Conservation (phyloP, 2,113 vertebrate species). For the Calidris pygmaea region DNA sequence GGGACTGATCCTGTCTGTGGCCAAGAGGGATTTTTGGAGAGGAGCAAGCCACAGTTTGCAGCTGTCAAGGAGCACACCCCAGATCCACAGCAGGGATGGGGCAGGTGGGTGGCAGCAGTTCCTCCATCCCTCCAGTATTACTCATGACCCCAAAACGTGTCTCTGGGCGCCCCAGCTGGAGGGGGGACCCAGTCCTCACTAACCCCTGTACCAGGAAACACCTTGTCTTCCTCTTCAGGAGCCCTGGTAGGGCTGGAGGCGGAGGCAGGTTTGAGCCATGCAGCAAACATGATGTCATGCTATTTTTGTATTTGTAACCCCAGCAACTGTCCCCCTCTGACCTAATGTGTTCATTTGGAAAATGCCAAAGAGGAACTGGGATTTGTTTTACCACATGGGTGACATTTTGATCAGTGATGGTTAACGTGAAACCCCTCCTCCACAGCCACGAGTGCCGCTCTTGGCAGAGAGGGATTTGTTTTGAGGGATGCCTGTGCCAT, state of each 20-base stretch:
- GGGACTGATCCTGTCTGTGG: not conserved
- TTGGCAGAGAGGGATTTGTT: not conserved
- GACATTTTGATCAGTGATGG: not conserved
- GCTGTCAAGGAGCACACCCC: not conserved
- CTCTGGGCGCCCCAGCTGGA: not conserved
- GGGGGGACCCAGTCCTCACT: not conserved
- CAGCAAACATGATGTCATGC: not conserved
- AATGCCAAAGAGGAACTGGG: slow-evolving; percentile 48
- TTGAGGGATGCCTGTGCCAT: not conserved
- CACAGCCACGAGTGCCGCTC: not conserved
- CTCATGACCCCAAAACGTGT: not conserved
- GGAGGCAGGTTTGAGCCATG: not conserved
- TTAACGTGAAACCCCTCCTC: not conserved
- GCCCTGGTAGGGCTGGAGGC: not conserved
- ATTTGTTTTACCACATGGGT: not conserved
- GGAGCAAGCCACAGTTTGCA: not conserved
- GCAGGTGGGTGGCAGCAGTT: not conserved
- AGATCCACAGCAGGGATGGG: not conserved
- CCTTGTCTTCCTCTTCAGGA: not conserved
- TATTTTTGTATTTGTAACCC: slow-evolving; percentile 22
- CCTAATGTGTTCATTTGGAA: not conserved
- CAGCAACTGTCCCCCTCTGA: not conserved
- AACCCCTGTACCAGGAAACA: not conserved
- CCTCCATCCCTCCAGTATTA: not conserved
- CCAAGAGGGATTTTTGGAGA: not conserved